Base-by-base conservation (phyloP, 2,113 vertebrate genomes). In the Bungarus multicinctus region DNA sequence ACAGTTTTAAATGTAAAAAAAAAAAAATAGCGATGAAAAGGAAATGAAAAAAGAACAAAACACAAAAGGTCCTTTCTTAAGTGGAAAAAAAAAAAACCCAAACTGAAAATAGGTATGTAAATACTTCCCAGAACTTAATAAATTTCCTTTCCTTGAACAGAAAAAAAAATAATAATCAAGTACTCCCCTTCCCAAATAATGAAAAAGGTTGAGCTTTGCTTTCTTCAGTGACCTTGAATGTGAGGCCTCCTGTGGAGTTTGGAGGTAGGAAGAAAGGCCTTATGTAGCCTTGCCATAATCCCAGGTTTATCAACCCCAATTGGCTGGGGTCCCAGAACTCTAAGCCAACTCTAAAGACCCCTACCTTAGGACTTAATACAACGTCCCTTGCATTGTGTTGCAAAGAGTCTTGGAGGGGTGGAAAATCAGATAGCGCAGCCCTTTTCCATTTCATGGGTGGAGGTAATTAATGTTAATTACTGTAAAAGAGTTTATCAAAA, bases 401-500 rank as follows among this genome's bases (percentile, higher is more conserved):
- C 30, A 85, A 91, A 91, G n/a, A n/a, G n/a, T n/a, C n/a, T n/a
- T n/a, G n/a, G n/a, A 87, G 87, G 60, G 8, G 18, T 0, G 2
- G 5, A 3, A 81, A 0, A 5, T 20, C 89, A 94, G 95, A 95
- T 88, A 54, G 74, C 53, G 89, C 92, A 92, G 92, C 92, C 39
- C 60, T 74, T 69, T 89, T 85, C 93, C 3, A 93, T 96, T 95
- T 94, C 93, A 81, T 86, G 88, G 95, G 91, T 96, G 25, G 34
- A 91, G 87, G 97, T 97, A 97, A 97, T 98, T 97, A 97, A 96
- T 96, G 97, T 98, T 98, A 97, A 98, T 98, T 97, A 97, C 52
- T 54, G 95, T 95, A 85, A 86, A 23, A 90, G 94, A 94, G 54
- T 91, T 57, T 96, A 90, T 90, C 92, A 92, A 88, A 90, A 30